Percentiles rank a stretch among this genome's conserved stretches.
Conservation (phyloP, 1,140 invertebrate genomes). For the Chionoecetes opilio region DNA sequence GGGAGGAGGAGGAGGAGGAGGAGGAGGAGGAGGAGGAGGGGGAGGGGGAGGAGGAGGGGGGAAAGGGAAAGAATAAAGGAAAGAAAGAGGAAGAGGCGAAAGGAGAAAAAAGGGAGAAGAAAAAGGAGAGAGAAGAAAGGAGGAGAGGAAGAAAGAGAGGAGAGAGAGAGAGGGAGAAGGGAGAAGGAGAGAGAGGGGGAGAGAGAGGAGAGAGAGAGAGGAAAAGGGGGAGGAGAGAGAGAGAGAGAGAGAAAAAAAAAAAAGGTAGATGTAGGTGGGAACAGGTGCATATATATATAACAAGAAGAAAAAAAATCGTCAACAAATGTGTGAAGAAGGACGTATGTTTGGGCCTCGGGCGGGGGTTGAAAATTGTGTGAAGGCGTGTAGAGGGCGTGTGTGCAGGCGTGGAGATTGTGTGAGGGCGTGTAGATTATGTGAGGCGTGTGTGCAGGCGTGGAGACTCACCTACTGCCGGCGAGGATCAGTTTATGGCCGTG, state of each 20-base stretch:
- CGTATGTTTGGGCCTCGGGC: too few species aligned
- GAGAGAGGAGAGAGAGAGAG: not conserved
- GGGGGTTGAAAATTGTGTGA: too few species aligned
- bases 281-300: not conserved
- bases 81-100: not conserved
- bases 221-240: not conserved
- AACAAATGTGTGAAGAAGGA: too few species aligned
- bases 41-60: not conserved
- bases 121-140: not conserved
- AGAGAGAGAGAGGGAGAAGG: not conserved
- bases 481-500: conserved; percentile 86
- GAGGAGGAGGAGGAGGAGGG: not conserved
- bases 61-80: not conserved
- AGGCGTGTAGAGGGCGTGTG: too few species aligned
- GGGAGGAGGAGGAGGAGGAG: not conserved
- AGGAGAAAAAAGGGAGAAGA: not conserved
- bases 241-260: not conserved
- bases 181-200: not conserved
- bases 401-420: too few species aligned
- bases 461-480: conserved; percentile 88
- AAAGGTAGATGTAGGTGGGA: not conserved
- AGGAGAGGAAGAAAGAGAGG: not conserved
- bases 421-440: not conserved
- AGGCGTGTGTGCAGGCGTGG: not conserved
- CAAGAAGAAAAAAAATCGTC: too few species aligned